Evolutionary conservation across 2,888 invertebrate species (phyloP), one percentile per base, ranked within the genome.

Genomic region (Aspidiotus rigidus): DNA sequence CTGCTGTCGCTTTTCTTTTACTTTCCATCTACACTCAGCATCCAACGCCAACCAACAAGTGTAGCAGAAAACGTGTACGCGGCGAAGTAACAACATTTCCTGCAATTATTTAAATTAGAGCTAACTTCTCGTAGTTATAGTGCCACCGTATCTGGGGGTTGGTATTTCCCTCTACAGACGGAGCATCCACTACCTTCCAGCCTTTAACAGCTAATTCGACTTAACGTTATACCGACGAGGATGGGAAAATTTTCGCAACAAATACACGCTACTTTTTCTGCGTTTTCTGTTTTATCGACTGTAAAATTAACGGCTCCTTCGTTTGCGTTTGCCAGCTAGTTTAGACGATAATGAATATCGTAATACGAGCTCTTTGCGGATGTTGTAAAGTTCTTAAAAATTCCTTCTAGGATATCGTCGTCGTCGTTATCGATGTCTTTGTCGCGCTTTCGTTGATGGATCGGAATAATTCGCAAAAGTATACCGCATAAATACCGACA

Each of bases 71-170:
- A 28, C 10, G 16, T 16, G 11, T 13, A 10, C 7, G 59, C 17
- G 59, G 60, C 59, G 49, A 39, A 28, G 59, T 57, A 57, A 56
- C 9, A 55, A 42, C 67, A 60, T 67, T 67, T 67, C 67, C 67
- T 67, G 67, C 67, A 67, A 67, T 67, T 67, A 67, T 67, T 67
- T 67, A 67, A 67, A 67, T 67, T 67, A 67, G 67, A 57, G 40
- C 60, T 28, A 57, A 67, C 57, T 59, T 67, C 67, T 60, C 11
- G 57, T 28, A 67, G 60, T 67, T 67, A 60, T 67, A 67, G 28
- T 28, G 28, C 28, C 28, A 28, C 28, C n/a, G n/a, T n/a, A 49
- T 49, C 49, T 49, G 11, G 49, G 49, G 10, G 10, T 11, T 49
- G n/a, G 11, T 49, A 13, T 49, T 49, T n/a, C n/a, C 10, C 49